These are phyloP conservation scores for Camponotus fellah DNA, from an alignment of 2,888 invertebrate genomes.

Conservation along the genomic window DNA sequence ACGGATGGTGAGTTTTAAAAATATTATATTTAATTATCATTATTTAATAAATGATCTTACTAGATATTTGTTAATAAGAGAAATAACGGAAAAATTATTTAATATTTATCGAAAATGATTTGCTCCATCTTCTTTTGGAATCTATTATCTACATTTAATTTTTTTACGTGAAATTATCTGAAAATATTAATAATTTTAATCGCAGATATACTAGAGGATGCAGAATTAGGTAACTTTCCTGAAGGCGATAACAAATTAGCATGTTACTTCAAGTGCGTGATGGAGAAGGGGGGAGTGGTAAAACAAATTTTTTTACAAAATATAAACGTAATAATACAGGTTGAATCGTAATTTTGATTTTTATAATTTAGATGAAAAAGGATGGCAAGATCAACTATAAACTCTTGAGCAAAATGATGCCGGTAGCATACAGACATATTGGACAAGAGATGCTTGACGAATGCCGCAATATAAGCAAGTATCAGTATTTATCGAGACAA, in stretches of 20 bases:
- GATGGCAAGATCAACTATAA: slow-evolving; percentile 66
- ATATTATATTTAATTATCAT: background rate
- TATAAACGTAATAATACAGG: background rate
- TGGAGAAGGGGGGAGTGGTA: slow-evolving; percentile 76
- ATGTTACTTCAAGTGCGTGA: slow-evolving; percentile 78
- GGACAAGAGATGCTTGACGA: slow-evolving; percentile 65
- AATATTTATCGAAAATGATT: background rate
- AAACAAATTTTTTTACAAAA: slow-evolving; percentile 24
- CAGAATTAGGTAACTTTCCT: slow-evolving; percentile 71
- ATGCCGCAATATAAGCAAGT: slow-evolving; percentile 70
- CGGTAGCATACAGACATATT: slow-evolving; percentile 60
- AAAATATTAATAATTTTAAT: slow-evolving; percentile 36
- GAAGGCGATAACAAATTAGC: slow-evolving; percentile 69
- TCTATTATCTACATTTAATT: background rate
- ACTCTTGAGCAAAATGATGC: slow-evolving; percentile 64
- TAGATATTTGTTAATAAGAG: background rate
- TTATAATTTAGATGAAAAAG: slow-evolving; percentile 41
- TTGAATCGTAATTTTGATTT: background rate
- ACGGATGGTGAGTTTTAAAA: background rate
- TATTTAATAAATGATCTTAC: no score
- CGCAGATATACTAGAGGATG: slow-evolving; percentile 70
- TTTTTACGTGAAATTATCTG: background rate
- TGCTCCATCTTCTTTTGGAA: background rate
- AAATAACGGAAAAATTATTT: background rate
- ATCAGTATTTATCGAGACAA: background rate